Percentiles rank a stretch among this genome's conserved stretches.
Conservation (phyloP, 2,797 vertebrate species). For the Lithobates pipiens region DNA sequence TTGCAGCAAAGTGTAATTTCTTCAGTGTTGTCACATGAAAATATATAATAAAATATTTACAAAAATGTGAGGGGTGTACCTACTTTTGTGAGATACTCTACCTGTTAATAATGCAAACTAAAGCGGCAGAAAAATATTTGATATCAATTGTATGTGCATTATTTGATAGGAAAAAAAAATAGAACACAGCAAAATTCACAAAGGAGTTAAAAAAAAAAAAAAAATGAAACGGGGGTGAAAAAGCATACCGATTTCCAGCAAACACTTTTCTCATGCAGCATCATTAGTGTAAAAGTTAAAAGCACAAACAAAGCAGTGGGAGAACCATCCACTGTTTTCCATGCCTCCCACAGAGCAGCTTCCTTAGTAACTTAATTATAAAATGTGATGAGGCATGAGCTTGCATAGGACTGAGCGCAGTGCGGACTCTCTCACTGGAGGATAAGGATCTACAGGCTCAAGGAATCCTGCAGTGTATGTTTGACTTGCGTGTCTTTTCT, state of each 20-base stretch:
- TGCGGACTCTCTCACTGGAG: conserved; percentile 51
- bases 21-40: no score
- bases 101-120: not conserved
- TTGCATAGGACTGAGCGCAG: conserved; percentile 45
- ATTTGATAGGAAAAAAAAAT: not conserved
- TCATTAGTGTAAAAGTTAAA: conserved; percentile 63
- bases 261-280: conserved; percentile 53
- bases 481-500: conserved; percentile 54
- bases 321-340: conserved; percentile 58
- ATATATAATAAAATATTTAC: no score
- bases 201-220: conserved; percentile 41
- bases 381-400: conserved; percentile 60
- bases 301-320: conserved; percentile 61
- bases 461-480: conserved; percentile 58
- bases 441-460: conserved; percentile 55
- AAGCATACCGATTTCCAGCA: conserved; percentile 30
- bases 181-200: conserved; percentile 16
- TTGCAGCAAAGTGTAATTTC: no score
- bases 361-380: conserved; percentile 61
- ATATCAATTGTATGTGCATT: not conserved
- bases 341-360: conserved; percentile 55
- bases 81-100: no score
- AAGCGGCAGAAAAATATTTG: conserved; percentile 8
- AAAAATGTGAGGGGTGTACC: no score
- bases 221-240: not conserved